These are phyloP conservation scores for Euplexia lucipara DNA, from an alignment of 2,888 invertebrate species.

Conservation along the genomic window DNA sequence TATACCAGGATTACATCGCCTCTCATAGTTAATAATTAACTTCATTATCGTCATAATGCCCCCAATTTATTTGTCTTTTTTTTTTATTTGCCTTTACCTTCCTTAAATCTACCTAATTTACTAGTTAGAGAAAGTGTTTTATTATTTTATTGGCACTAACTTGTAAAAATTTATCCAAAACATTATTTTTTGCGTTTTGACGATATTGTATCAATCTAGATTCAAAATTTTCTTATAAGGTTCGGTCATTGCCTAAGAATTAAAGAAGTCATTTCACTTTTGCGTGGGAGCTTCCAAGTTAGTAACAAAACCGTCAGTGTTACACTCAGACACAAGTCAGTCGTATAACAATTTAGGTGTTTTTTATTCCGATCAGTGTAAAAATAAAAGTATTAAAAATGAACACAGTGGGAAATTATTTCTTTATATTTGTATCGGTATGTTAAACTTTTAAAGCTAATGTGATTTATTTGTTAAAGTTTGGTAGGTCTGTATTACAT, in stretches of 20 bases:
- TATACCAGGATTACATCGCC: conserved; percentile 5
- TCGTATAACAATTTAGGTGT: conserved; percentile 55
- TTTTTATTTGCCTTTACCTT: not conserved
- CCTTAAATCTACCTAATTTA: not conserved
- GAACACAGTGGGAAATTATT: conserved; percentile 29
- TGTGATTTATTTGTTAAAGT: not conserved
- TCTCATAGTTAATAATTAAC: not conserved
- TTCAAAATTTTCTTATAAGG: conserved; percentile 33
- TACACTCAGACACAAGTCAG: conserved; percentile 76
- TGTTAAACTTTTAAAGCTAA: conserved; percentile 18
- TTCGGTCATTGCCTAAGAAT: conserved; percentile 75
- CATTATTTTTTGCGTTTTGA: conserved; percentile 13
- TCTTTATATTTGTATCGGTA: conserved; percentile 49
- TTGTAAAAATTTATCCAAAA: not conserved
- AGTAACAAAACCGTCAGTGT: conserved; percentile 72
- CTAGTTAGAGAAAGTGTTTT: not conserved
- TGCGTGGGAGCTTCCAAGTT: conserved; percentile 82
- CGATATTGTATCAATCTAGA: conserved; percentile 2
- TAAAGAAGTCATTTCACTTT: conserved; percentile 70
- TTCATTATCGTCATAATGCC: not conserved
- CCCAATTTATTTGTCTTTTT: not conserved
- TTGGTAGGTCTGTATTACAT: not conserved
- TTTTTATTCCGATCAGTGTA: conserved; percentile 11
- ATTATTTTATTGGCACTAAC: not conserved
- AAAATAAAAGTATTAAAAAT: conserved; percentile 20